Percentiles rank a stretch among this genome's conserved stretches.
Conservation (phyloP, 2,797 vertebrate genomes). For the Amphiprion clarkii region DNA sequence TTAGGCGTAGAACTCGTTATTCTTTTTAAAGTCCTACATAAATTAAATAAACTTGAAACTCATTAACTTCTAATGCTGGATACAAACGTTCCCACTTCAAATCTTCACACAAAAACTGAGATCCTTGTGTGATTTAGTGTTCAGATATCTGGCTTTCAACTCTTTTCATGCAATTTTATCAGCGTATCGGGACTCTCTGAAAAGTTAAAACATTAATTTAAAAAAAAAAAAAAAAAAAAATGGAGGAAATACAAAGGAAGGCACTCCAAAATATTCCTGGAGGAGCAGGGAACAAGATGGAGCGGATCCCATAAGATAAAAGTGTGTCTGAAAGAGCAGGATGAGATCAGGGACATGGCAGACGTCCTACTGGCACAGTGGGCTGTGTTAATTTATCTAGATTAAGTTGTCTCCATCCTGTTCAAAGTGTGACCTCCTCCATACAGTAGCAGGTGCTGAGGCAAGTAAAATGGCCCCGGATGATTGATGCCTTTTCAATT, state of each 20-base stretch:
- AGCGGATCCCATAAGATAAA: not conserved
- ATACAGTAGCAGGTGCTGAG: slow-evolving; percentile 76
- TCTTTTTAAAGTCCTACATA: no score
- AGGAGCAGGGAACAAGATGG: not conserved
- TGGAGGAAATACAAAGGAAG: not conserved
- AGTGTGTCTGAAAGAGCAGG: not conserved
- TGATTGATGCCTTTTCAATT: slow-evolving; percentile 86
- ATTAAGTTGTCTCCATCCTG: slow-evolving; percentile 63
- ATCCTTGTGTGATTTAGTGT: no score
- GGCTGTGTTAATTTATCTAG: slow-evolving; percentile 54
- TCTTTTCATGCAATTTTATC: no score
- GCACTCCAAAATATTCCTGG: not conserved
- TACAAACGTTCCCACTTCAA: no score
- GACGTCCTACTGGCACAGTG: slow-evolving; percentile 23
- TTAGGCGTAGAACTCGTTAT: no score
- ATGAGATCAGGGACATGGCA: slow-evolving; percentile 20
- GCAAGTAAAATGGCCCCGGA: slow-evolving; percentile 79
- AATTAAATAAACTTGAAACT: no score
- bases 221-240: no score
- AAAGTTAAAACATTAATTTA: not conserved
- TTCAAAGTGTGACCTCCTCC: slow-evolving; percentile 59
- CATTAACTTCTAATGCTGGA: no score
- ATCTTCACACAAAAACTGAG: no score
- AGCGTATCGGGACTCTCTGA: no score
- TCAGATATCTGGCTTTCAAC: not conserved